A percentile compares a stretch with the other conserved stretches of the same genome.
Evolutionary conservation across 1,140 invertebrate genomes (phyloP).

Genomic region (Bombus confusus): DNA sequence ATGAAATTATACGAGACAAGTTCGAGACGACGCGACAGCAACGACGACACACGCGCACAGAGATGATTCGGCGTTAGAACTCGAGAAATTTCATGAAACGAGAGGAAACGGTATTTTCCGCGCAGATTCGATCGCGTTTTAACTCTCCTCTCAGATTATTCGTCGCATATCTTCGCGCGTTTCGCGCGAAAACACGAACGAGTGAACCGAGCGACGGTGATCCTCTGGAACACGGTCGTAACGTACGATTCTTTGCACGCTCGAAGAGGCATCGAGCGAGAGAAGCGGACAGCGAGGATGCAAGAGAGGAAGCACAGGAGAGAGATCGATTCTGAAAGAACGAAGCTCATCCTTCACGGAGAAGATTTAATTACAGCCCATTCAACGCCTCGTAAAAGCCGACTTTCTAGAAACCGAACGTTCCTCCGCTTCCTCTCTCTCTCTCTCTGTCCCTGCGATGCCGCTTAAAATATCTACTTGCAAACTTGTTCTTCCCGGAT

Average conservation of each 20-base stretch:
- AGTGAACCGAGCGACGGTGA: not conserved
- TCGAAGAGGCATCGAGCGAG: not conserved
- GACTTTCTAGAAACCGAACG: conserved; percentile 6
- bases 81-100: not conserved
- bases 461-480: not conserved
- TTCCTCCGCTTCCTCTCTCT: not conserved
- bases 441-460: not conserved
- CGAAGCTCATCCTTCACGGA: conserved; percentile 31
- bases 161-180: not conserved
- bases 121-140: not conserved
- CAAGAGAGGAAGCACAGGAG: not conserved
- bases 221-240: not conserved
- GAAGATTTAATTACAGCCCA: conserved; percentile 32
- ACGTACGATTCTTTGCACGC: not conserved
- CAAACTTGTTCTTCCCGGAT: not conserved
- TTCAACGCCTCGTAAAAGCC: conserved; percentile 32
- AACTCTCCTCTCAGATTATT: not conserved
- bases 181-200: not conserved
- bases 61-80: too few species aligned
- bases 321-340: conserved; percentile 28
- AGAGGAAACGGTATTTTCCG: not conserved
- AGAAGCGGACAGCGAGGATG: not conserved
- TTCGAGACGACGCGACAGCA: too few species aligned
- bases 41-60: not conserved
- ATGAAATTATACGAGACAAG: too few species aligned